Conservation (phyloP, 2,797 vertebrate species). For the Parambassis ranga region DNA sequence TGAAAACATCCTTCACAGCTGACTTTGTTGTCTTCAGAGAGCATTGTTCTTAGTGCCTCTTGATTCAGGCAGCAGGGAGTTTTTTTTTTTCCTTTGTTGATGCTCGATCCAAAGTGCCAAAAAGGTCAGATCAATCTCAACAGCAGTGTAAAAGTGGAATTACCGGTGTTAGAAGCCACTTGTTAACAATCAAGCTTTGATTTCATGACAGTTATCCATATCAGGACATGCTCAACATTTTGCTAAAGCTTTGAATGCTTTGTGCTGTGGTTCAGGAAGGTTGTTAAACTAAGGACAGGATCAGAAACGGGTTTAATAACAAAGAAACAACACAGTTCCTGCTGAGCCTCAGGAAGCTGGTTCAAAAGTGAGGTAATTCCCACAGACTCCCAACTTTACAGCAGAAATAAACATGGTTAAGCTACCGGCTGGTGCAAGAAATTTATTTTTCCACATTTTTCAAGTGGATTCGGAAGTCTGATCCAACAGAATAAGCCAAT, state of each 20-base stretch:
- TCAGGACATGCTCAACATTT: background rate
- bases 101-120: background rate
- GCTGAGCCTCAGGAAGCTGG: too few relatives aligned
- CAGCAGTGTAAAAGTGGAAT: background rate
- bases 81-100: slow-evolving; percentile 10
- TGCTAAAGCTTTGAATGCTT: background rate
- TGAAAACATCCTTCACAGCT: too few relatives aligned
- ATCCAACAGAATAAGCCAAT: too few relatives aligned
- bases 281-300: background rate
- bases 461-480: too few relatives aligned
- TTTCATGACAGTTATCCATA: background rate
- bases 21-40: background rate
- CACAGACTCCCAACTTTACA: too few relatives aligned
- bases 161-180: background rate
- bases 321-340: too few relatives aligned
- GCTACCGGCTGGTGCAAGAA: too few relatives aligned
- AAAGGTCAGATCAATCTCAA: slow-evolving; percentile 27
- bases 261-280: background rate
- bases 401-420: too few relatives aligned
- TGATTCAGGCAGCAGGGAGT: slow-evolving; percentile 5
- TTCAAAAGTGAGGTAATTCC: too few relatives aligned
- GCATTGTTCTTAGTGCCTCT: background rate
- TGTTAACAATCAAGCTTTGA: slow-evolving; percentile 2
- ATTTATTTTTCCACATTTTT: too few relatives aligned
- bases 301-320: too few relatives aligned